phyloP scores from a whole-genome alignment of 35 echinoderm and acorn worm genomes.

The Ophioderma brevispina region DNA sequence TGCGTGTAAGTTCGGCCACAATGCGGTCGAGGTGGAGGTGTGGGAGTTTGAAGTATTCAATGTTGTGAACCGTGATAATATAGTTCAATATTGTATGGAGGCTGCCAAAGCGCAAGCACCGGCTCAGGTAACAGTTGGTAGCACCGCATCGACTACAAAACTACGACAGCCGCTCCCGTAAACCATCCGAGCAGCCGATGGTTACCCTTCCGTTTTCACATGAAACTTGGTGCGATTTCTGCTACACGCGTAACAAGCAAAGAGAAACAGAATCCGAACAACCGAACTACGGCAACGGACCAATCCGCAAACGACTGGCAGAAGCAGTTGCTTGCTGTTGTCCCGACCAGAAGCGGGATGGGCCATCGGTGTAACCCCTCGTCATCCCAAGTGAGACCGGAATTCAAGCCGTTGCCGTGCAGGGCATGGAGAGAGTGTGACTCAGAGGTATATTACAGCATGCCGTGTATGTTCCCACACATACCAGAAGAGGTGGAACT shows the following conservation, averaged over 20 bases:
- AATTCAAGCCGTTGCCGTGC: conserved; percentile 59
- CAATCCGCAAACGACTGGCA: conserved; percentile 12
- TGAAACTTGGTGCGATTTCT: conserved; percentile 54
- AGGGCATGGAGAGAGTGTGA: conserved; percentile 22
- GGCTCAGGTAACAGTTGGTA: background rate
- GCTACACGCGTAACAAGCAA: conserved; percentile 40
- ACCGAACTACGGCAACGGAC: conserved; percentile 26
- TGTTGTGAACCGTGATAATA: conserved; percentile 33
- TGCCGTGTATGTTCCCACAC: conserved; percentile 81
- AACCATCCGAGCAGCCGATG: background rate
- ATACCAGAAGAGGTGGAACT: conserved; percentile 56
- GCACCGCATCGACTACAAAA: conserved; percentile 12
- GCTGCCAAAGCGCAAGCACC: background rate
- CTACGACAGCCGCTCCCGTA: background rate
- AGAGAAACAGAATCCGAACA: conserved; percentile 27
- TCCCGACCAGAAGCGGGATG: background rate
- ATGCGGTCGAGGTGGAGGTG: conserved; percentile 58
- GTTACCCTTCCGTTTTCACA: background rate
- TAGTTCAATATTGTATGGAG: conserved; percentile 55
- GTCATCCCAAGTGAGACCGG: conserved; percentile 40
- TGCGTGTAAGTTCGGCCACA: conserved; percentile 84
- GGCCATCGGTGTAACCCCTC: conserved; percentile 48
- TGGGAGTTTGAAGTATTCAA: conserved; percentile 74
- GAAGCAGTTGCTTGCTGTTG: conserved; percentile 28
- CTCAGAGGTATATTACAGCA: conserved; percentile 27